Evolutionary conservation across 2,888 invertebrate species (phyloP).

Genomic region (Bursaphelenchus okinawaensis): DNA sequence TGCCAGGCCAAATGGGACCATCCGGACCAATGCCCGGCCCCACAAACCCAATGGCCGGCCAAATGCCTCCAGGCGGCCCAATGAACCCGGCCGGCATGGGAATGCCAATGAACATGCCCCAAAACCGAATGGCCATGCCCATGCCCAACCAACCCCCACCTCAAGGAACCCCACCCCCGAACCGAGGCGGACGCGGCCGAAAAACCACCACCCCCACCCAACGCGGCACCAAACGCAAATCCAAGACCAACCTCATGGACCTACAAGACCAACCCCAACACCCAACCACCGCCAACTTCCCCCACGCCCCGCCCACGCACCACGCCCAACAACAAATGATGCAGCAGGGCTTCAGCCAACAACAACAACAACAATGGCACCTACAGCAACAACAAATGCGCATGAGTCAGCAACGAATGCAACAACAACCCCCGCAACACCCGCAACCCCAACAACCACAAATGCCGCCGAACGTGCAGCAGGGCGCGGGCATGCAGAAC

Average conservation of each 20-base stretch:
- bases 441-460: neutral
- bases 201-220: neutral
- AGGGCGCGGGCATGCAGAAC: neutral
- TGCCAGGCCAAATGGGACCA: neutral
- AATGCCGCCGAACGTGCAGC: neutral
- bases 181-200: neutral
- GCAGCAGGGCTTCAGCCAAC: neutral
- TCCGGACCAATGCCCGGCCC: neutral
- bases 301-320: constrained; percentile 12
- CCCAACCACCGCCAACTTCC: constrained; percentile 11
- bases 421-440: neutral
- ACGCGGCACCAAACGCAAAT: constrained; percentile 3
- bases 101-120: neutral
- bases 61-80: neutral
- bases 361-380: neutral
- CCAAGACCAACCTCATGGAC: neutral
- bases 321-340: neutral
- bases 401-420: neutral
- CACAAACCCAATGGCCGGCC: neutral
- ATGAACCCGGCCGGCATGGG: neutral
- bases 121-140: neutral
- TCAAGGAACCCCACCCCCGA: neutral
- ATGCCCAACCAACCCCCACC: neutral
- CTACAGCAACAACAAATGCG: neutral
- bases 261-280: neutral